Conservation (phyloP, 2,888 invertebrate genomes). For the Zelleria hepariella region DNA sequence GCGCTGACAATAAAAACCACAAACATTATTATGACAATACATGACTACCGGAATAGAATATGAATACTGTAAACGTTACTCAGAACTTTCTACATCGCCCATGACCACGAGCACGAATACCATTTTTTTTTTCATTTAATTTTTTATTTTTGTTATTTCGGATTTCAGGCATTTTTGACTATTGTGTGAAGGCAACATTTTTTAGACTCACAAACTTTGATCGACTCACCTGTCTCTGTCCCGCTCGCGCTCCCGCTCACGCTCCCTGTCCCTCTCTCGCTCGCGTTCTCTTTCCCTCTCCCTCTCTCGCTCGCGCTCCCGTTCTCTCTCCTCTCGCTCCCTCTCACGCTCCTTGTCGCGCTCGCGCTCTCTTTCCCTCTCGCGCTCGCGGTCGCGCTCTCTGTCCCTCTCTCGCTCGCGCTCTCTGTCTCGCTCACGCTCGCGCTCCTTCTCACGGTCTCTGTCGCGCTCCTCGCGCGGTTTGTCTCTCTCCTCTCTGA, state of each 20-base stretch:
- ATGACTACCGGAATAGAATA: background rate
- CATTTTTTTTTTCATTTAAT: too few relatives aligned
- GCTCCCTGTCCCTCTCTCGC: conserved; percentile 42
- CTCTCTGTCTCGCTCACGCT: conserved; percentile 45
- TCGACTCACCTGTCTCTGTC: conserved; percentile 24
- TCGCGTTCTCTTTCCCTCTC: conserved; percentile 58
- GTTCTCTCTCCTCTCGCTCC: conserved; percentile 32
- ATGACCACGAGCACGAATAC: too few relatives aligned
- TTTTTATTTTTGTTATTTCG: too few relatives aligned
- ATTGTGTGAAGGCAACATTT: background rate
- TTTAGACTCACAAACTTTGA: background rate
- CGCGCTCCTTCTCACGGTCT: conserved; percentile 19
- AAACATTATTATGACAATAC: background rate
- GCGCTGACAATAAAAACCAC: conserved; percentile 16
- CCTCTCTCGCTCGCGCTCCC: conserved; percentile 44
- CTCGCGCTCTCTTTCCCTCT: conserved; percentile 37
- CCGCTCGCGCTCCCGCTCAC: conserved; percentile 56
- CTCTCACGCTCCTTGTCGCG: conserved; percentile 23
- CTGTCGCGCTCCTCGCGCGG: conserved; percentile 33
- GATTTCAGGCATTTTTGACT: too few relatives aligned
- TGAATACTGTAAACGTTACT: too few relatives aligned
- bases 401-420: conserved; percentile 32
- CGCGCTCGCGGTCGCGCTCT: conserved; percentile 33
- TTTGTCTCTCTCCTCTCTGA: conserved; percentile 73
- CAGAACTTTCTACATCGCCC: too few relatives aligned